Evolutionary conservation across 1,140 invertebrate species (phyloP), one percentile per base, ranked within the genome.

Genomic region (Saccostrea cuccullata): DNA sequence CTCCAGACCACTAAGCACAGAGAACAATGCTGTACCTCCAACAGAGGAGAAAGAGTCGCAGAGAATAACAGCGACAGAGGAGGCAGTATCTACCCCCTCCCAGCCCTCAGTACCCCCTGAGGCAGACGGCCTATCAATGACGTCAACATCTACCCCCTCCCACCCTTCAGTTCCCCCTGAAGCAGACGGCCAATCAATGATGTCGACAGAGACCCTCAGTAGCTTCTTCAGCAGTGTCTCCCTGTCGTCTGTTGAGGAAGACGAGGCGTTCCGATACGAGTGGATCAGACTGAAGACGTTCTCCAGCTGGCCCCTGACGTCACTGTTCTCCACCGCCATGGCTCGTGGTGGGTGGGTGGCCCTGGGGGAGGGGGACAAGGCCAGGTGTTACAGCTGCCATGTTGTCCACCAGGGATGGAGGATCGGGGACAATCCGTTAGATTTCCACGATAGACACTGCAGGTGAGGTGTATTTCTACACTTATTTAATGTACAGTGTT

Each of bases 331-430:
- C 30, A 77, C 70, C 11, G 30, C 15, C 2, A 23, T 77, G 1
- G 70, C 70, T 2, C 30, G 30, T 23, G 30, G 3, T 17, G 70
- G 70, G 1, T 77, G 70, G 70, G 70, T 77, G 23, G 23, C 70
- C 0, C 70, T 77, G 30, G 70, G 70, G 9, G 70, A 77, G 26
- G 30, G 26, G 1, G 70, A 77, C 12, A 12, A 11, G 30, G 70
- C 70, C 30, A 23, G 70, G 11, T 77, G 70, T 77, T 77, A 77
- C 70, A 77, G 70, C 26, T 77, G 70, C 13, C 70, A 77, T 30
- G 26, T 77, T 30, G 70, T 77, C 8, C 70, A 36, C 70, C 8
- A 77, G 23, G 70, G 70, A 30, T 77, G 70, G 70, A 36, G 26
- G 12, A 40, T 13, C 30, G 26, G 70, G 11, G 70, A 77, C 30